These are phyloP conservation scores for Chauna torquata DNA, from an alignment of 2,113 vertebrate species.

Conservation along the genomic window DNA sequence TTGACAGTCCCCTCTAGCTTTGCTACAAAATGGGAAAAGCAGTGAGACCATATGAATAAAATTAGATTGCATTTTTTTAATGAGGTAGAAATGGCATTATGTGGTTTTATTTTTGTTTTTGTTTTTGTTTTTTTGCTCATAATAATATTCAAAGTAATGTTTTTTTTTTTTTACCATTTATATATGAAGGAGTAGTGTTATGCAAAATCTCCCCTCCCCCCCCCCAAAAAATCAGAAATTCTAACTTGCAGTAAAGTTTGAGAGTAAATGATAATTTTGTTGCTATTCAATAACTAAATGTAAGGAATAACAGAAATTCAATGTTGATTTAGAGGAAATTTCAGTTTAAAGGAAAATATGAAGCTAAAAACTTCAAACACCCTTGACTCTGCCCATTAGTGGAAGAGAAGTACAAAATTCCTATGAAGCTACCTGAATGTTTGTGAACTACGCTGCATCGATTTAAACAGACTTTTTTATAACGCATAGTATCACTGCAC, in stretches of 20 bases:
- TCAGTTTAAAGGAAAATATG: neutral
- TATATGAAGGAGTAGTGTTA: neutral
- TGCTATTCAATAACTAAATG: neutral
- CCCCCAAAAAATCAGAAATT: neutral
- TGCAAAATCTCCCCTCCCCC: neutral
- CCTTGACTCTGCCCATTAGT: neutral
- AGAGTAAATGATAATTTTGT: neutral
- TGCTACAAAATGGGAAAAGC: neutral
- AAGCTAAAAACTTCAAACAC: neutral
- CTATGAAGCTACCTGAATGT: neutral
- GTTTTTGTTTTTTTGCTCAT: neutral
- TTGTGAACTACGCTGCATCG: neutral
- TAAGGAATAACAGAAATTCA: neutral
- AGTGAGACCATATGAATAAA: neutral
- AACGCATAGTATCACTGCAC: neutral
- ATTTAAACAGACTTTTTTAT: neutral
- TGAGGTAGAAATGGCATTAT: neutral
- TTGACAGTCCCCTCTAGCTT: neutral
- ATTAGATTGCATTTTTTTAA: neutral
- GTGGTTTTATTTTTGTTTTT: neutral
- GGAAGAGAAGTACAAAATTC: neutral
- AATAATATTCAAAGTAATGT: neutral
- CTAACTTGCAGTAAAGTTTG: neutral
- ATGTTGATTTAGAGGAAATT: neutral
- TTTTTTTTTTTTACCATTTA: rapidly evolving